These are phyloP conservation scores for Nomia melanderi DNA, from an alignment of 1,140 invertebrate genomes.

Conservation along the genomic window DNA sequence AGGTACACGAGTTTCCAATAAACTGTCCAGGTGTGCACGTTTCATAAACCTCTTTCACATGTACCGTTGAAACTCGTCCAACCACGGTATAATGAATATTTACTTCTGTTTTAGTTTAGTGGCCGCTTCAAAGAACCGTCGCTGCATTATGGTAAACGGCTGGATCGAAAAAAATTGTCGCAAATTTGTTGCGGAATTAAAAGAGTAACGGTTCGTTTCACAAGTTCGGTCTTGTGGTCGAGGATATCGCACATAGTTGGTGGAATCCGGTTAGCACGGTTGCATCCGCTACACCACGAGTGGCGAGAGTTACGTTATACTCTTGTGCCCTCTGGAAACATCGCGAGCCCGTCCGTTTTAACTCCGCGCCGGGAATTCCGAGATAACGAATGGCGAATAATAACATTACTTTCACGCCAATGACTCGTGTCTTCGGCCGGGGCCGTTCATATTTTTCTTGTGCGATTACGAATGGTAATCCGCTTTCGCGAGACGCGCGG, in stretches of 20 bases:
- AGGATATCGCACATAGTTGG: not conserved
- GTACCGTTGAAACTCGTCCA: too few species aligned
- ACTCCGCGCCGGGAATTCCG: not conserved
- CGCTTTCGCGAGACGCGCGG: constrained; percentile 8
- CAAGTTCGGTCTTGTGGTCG: not conserved
- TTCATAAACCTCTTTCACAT: too few species aligned
- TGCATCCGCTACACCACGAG: not conserved
- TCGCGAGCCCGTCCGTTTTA: not conserved
- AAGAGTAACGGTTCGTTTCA: constrained; percentile 3
- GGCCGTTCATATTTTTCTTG: constrained; percentile 41
- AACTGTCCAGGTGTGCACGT: too few species aligned
- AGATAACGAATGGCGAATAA: constrained; percentile 28
- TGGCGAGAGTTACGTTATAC: not conserved
- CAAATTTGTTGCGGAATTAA: not conserved
- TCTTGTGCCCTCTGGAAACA: not conserved
- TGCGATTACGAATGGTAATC: constrained; percentile 46
- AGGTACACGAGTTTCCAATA: too few species aligned
- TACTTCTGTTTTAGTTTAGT: too few species aligned
- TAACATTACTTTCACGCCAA: constrained; percentile 31
- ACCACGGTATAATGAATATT: too few species aligned
- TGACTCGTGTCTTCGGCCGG: constrained; percentile 6
- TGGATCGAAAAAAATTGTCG: too few species aligned
- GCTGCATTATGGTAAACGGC: too few species aligned
- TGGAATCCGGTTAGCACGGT: constrained; percentile 15
- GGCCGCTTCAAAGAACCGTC: too few species aligned